Conservation (phyloP, 1,140 invertebrate genomes). For the Pseudoatta argentina region DNA sequence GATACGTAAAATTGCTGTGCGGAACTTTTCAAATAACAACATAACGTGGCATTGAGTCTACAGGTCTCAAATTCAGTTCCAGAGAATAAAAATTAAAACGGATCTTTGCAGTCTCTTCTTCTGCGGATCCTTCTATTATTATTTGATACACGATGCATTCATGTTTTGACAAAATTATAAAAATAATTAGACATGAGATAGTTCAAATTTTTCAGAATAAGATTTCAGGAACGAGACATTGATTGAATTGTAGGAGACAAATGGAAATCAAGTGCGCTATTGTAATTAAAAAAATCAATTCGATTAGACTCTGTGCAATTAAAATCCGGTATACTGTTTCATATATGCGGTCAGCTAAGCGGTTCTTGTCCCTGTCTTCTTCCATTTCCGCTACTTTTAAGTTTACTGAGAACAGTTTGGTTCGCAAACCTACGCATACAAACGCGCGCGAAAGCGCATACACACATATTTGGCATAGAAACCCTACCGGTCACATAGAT, state of each 20-base stretch:
- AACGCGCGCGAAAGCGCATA: constrained; percentile 49
- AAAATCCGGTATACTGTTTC: constrained; percentile 70
- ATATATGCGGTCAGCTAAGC: constrained; percentile 8
- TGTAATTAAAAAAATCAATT: constrained; percentile 60
- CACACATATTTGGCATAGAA: constrained; percentile 85
- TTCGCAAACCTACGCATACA: constrained; percentile 77
- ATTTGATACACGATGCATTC: not conserved
- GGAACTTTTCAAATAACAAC: not conserved
- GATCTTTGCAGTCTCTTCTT: not conserved
- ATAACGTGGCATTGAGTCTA: not conserved
- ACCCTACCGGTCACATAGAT: constrained; percentile 80
- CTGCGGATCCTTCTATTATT: not conserved
- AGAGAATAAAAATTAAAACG: not conserved
- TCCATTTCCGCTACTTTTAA: constrained; percentile 64
- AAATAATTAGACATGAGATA: not conserved
- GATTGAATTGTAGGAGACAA: not conserved
- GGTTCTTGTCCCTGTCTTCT: constrained; percentile 27
- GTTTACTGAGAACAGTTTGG: constrained; percentile 65
- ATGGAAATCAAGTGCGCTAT: constrained; percentile 10
- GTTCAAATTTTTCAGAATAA: not conserved
- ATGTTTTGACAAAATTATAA: not conserved
- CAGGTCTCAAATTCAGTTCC: not conserved
- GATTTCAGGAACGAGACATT: not conserved
- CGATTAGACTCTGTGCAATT: constrained; percentile 79
- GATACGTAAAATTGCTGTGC: not conserved